Conservation (phyloP, 1,140 invertebrate species). For the Drosophila sproati region DNA sequence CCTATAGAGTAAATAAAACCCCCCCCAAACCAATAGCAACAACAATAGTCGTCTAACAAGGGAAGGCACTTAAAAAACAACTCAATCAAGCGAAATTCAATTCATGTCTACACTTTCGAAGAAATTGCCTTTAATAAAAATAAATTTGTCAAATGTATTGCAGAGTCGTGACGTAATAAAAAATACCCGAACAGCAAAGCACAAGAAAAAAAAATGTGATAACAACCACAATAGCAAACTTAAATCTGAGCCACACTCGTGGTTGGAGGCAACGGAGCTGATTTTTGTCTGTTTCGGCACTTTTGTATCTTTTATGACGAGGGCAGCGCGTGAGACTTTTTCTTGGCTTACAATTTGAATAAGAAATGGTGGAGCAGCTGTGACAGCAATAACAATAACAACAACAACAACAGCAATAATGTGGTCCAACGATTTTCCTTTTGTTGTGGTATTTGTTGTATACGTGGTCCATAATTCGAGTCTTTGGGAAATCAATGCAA, state of each 20-base stretch:
- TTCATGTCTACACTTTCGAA: slow-evolving; percentile 67
- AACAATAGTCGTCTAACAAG: slow-evolving; percentile 11
- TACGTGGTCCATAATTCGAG: slow-evolving; percentile 20
- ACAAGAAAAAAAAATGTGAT: background rate
- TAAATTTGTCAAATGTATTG: slow-evolving; percentile 80
- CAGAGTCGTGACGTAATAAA: slow-evolving; percentile 75
- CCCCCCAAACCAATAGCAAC: background rate
- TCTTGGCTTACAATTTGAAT: slow-evolving; percentile 64
- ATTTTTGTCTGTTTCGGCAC: slow-evolving; percentile 29
- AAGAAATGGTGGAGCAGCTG: slow-evolving; percentile 59
- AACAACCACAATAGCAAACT: slow-evolving; percentile 27
- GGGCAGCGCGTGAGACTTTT: slow-evolving; percentile 61
- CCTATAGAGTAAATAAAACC: background rate
- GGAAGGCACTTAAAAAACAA: slow-evolving; percentile 44
- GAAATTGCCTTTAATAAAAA: slow-evolving; percentile 78
- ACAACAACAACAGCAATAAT: slow-evolving; percentile 51
- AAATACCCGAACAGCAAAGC: slow-evolving; percentile 31
- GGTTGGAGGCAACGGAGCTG: slow-evolving; percentile 15
- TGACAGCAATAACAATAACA: slow-evolving; percentile 49
- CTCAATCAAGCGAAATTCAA: slow-evolving; percentile 75
- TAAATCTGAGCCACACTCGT: slow-evolving; percentile 31
- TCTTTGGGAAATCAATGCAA: slow-evolving; percentile 64
- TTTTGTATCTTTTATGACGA: slow-evolving; percentile 38
- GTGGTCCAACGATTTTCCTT: slow-evolving; percentile 55
- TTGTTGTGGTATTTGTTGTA: slow-evolving; percentile 43